Evolutionary conservation across 2,888 invertebrate species (phyloP).

Genomic region (Minunthozetes semirufus): DNA sequence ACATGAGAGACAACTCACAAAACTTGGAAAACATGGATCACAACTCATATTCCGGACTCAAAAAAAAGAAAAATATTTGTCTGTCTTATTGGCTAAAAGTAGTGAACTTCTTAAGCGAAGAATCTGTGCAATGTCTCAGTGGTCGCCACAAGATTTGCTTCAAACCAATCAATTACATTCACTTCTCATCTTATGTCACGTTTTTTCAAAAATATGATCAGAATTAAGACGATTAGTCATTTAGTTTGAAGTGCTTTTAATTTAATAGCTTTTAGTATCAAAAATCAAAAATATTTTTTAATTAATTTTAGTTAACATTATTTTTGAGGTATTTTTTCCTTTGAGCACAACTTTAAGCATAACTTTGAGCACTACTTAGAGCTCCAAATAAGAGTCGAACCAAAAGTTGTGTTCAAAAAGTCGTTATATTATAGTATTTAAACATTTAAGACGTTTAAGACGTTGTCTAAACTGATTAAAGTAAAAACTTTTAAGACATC

Average conservation of each 20-base stretch:
- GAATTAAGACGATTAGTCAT: slow-evolving; percentile 3
- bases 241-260: slow-evolving; percentile 3
- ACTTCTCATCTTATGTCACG: slow-evolving; percentile 3
- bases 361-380: background rate
- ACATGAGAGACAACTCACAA: background rate
- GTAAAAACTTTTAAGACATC: background rate
- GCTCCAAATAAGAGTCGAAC: background rate
- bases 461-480: slow-evolving; percentile 16
- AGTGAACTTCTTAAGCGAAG: background rate
- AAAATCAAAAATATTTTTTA: background rate
- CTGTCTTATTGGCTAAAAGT: background rate
- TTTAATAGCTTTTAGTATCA: slow-evolving; percentile 1
- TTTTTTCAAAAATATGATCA: background rate
- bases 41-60: background rate
- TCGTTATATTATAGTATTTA: background rate
- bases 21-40: slow-evolving; percentile 1
- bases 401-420: background rate
- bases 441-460: background rate
- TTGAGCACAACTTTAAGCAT: background rate
- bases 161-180: background rate
- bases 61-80: background rate
- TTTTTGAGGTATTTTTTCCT: background rate
- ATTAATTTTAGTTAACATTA: background rate
- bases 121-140: background rate
- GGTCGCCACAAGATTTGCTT: background rate